phyloP scores from a whole-genome alignment of 2,888 invertebrate genomes.

The Abscondita cerata region DNA sequence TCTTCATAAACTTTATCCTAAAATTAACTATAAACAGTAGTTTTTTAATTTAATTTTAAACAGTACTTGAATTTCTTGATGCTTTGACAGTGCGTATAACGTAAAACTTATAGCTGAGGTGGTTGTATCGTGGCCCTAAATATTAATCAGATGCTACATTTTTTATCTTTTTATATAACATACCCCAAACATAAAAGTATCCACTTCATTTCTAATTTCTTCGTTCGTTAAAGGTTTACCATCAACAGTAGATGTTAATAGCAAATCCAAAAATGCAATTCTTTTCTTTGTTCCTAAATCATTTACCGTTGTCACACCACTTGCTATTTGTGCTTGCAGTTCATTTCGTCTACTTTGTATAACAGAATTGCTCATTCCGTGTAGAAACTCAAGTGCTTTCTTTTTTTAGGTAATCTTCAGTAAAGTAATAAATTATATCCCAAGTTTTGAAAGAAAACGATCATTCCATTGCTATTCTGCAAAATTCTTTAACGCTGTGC shows the following conservation, averaged over 20 bases:
- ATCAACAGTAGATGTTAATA: not conserved
- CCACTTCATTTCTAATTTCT: slow-evolving; percentile 9
- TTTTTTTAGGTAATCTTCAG: slow-evolving; percentile 66
- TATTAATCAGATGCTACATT: not conserved
- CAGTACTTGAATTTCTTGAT: slow-evolving; percentile 56
- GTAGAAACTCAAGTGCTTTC: slow-evolving; percentile 59
- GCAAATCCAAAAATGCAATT: slow-evolving; percentile 6
- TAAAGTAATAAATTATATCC: slow-evolving; percentile 62
- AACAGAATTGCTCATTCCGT: slow-evolving; percentile 63
- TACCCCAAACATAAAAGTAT: slow-evolving; percentile 13
- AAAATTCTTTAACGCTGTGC: slow-evolving; percentile 68
- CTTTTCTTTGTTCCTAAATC: slow-evolving; percentile 3
- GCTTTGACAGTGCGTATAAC: slow-evolving; percentile 56
- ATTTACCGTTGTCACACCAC: not conserved
- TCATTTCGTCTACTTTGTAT: not conserved
- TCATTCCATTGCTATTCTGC: slow-evolving; percentile 47
- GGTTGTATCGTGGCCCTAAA: slow-evolving; percentile 61
- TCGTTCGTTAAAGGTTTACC: not conserved
- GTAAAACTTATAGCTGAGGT: slow-evolving; percentile 59
- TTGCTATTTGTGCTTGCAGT: not conserved
- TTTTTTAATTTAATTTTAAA: too few species aligned
- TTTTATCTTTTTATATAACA: not conserved
- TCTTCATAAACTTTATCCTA: slow-evolving; percentile 54
- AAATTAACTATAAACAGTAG: not conserved
- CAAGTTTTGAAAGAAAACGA: slow-evolving; percentile 58